Percentiles rank a stretch among this genome's conserved stretches.
These are phyloP conservation scores for Australoheros facetus DNA, from an alignment of 2,797 vertebrate genomes.

Conservation along the genomic window DNA sequence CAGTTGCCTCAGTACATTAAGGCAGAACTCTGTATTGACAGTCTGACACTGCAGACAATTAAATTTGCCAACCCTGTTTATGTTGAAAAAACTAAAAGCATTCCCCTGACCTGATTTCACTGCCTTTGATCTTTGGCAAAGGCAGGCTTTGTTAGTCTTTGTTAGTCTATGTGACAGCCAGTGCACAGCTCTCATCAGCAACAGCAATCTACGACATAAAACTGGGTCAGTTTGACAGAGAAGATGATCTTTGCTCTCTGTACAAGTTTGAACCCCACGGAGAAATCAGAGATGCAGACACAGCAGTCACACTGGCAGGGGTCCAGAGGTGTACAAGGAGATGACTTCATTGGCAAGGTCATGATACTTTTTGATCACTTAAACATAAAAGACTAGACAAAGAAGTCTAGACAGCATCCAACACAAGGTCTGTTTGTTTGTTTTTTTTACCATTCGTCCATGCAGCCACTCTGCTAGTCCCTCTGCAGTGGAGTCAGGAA, in stretches of 20 bases:
- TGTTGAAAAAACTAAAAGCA: not conserved
- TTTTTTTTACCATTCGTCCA: conserved; percentile 83
- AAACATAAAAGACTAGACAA: not conserved
- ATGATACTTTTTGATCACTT: not conserved
- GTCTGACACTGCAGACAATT: no score
- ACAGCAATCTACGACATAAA: not conserved
- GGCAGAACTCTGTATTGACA: no score
- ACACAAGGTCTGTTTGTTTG: not conserved
- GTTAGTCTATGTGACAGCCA: not conserved
- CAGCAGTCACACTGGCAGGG: not conserved
- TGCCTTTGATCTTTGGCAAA: not conserved
- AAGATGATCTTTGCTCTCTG: no score
- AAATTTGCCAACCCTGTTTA: no score
- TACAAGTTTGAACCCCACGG: not conserved
- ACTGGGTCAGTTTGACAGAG: no score
- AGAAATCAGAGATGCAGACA: not conserved
- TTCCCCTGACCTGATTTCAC: not conserved
- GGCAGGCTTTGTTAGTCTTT: not conserved
- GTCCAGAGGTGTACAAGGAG: not conserved
- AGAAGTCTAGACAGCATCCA: not conserved
- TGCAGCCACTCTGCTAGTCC: conserved; percentile 91
- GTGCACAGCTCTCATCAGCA: not conserved
- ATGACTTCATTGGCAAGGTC: not conserved
- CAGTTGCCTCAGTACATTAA: not conserved
- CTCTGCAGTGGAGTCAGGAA: conserved; percentile 91